Conservation (phyloP, 1,140 invertebrate species). For the Phocides pigmalion region DNA sequence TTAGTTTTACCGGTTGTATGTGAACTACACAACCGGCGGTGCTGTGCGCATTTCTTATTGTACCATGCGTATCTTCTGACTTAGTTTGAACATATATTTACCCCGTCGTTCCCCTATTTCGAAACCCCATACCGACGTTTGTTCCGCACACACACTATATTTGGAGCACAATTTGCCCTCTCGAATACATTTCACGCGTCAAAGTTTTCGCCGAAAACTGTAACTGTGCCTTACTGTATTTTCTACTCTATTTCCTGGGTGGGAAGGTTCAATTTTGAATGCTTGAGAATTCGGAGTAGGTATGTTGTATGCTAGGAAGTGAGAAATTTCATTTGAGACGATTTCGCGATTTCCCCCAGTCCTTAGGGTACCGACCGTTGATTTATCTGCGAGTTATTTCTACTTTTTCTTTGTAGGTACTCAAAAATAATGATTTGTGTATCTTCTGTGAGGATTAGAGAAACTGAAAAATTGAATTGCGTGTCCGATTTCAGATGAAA, state of each 20-base stretch:
- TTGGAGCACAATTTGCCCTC: conserved; percentile 70
- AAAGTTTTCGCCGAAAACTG: conserved; percentile 49
- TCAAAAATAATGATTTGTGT: conserved; percentile 22
- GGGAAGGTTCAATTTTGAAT: conserved; percentile 38
- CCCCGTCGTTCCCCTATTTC: too few relatives aligned
- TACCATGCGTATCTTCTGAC: too few relatives aligned
- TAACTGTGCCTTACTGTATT: background rate
- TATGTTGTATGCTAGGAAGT: conserved; percentile 54
- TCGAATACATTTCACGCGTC: conserved; percentile 72
- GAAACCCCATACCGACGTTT: conserved; percentile 15
- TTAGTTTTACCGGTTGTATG: too few relatives aligned
- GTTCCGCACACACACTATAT: conserved; percentile 56
- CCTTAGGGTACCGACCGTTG: conserved; percentile 55
- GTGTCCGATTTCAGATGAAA: too few relatives aligned
- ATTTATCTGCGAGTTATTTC: conserved; percentile 65
- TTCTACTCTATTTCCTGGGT: conserved; percentile 28
- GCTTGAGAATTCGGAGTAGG: background rate
- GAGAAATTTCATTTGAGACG: conserved; percentile 77
- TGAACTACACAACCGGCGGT: too few relatives aligned
- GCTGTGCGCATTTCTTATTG: too few relatives aligned
- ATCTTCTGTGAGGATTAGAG: conserved; percentile 4
- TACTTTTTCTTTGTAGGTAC: conserved; percentile 33
- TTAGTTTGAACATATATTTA: too few relatives aligned
- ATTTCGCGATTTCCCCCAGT: conserved; percentile 66
- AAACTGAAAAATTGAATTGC: too few relatives aligned